A percentile compares a stretch with the other conserved stretches of the same genome.
These are phyloP conservation scores for Spisula subtruncata DNA, from an alignment of 2,888 invertebrate species.

Conservation along the genomic window DNA sequence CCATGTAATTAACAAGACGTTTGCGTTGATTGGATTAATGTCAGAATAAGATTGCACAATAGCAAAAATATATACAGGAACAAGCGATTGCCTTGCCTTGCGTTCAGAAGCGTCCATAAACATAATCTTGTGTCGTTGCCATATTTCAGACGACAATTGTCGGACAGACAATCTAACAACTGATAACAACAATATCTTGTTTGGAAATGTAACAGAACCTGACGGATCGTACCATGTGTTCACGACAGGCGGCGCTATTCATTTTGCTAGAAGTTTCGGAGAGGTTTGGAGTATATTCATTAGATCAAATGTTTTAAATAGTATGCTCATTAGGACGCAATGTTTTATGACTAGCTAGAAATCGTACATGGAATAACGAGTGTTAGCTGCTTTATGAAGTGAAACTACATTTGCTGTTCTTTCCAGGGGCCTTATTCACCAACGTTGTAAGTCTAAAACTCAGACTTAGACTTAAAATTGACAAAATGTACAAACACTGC, in stretches of 20 bases:
- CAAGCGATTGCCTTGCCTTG: too few relatives aligned
- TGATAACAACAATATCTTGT: conserved; percentile 73
- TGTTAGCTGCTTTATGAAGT: not conserved
- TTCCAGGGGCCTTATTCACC: too few relatives aligned
- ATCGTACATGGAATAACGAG: not conserved
- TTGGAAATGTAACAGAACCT: conserved; percentile 65
- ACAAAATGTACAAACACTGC: too few relatives aligned
- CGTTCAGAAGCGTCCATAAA: too few relatives aligned
- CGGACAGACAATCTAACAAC: conserved; percentile 56
- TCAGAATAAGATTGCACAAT: too few relatives aligned
- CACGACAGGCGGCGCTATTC: conserved; percentile 73
- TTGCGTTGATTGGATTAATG: too few relatives aligned
- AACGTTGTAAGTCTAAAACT: too few relatives aligned
- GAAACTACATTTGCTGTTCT: too few relatives aligned
- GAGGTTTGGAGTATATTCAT: conserved; percentile 59
- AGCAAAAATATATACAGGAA: too few relatives aligned
- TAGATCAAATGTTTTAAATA: not conserved
- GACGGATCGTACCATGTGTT: conserved; percentile 72
- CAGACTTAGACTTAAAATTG: too few relatives aligned
- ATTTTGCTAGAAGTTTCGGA: conserved; percentile 70
- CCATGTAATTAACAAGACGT: too few relatives aligned
- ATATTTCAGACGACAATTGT: conserved; percentile 64
- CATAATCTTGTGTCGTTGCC: not conserved
- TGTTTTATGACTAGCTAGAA: not conserved
- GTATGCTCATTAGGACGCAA: not conserved